These are phyloP conservation scores for Polyommatus icarus DNA, from an alignment of 2,888 invertebrate genomes.

Conservation along the genomic window DNA sequence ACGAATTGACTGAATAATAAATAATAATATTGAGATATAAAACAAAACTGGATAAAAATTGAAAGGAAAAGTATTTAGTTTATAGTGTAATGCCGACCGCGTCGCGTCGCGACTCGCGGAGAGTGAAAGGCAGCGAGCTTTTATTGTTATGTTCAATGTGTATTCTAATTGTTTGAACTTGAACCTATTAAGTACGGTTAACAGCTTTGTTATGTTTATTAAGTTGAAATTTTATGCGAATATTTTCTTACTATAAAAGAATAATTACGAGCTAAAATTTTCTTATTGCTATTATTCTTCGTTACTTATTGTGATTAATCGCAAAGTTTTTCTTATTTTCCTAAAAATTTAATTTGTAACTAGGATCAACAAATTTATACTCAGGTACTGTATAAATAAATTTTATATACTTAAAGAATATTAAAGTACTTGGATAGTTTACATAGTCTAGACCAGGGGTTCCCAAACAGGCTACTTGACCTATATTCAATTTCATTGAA, in stretches of 20 bases:
- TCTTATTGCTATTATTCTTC: not conserved
- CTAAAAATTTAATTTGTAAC: too few species aligned
- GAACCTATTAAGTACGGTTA: slow-evolving; percentile 4
- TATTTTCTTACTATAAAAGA: not conserved
- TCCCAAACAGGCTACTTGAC: too few species aligned
- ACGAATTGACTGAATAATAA: not conserved
- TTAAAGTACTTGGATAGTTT: too few species aligned
- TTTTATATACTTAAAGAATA: too few species aligned
- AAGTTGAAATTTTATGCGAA: not conserved
- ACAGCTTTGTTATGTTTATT: slow-evolving; percentile 17
- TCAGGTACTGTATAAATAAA: too few species aligned
- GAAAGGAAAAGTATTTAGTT: slow-evolving; percentile 31
- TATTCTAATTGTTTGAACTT: slow-evolving; percentile 31
- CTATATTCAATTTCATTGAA: too few species aligned
- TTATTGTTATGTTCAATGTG: slow-evolving; percentile 24
- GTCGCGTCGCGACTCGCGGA: slow-evolving; percentile 22
- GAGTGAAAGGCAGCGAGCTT: slow-evolving; percentile 27
- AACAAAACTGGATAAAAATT: slow-evolving; percentile 28
- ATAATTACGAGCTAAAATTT: not conserved
- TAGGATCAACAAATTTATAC: too few species aligned
- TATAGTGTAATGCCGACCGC: slow-evolving; percentile 1
- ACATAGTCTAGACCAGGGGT: too few species aligned
- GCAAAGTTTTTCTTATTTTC: too few species aligned
- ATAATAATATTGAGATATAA: not conserved
- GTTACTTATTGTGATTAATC: too few species aligned